Evolutionary conservation across 2,888 invertebrate species (phyloP).

Genomic region (Cecidostiba fungosa): DNA sequence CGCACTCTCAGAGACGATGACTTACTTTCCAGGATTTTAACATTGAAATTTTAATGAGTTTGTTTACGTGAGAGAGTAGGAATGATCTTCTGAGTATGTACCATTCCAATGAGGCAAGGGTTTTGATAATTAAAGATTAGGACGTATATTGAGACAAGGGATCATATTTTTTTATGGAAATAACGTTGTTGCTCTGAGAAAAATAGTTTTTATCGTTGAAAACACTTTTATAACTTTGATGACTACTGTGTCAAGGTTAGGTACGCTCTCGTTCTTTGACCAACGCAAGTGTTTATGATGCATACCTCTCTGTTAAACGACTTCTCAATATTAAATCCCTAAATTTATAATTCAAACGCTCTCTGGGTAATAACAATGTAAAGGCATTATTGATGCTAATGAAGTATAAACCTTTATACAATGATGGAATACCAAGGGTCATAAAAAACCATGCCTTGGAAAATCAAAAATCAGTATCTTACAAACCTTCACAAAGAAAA

Average conservation of each 20-base stretch:
- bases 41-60: constrained; percentile 14
- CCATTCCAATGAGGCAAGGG: background rate
- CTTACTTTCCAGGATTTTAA: background rate
- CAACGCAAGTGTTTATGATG: too few relatives aligned
- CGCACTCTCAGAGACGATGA: background rate
- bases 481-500: background rate
- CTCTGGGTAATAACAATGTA: too few relatives aligned
- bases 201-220: too few relatives aligned
- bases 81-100: background rate
- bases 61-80: background rate
- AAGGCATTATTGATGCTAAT: background rate
- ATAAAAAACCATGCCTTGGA: background rate
- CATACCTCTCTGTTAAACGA: too few relatives aligned
- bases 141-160: too few relatives aligned
- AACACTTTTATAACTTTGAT: too few relatives aligned
- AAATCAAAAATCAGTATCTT: background rate
- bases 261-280: too few relatives aligned
- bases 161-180: too few relatives aligned
- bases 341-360: too few relatives aligned
- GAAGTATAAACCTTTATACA: background rate
- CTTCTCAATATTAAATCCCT: too few relatives aligned
- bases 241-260: too few relatives aligned
- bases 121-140: background rate
- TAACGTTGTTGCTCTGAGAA: too few relatives aligned
- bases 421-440: background rate